Conservation (phyloP, 2,888 invertebrate species). For the Ormyrus thymus region DNA sequence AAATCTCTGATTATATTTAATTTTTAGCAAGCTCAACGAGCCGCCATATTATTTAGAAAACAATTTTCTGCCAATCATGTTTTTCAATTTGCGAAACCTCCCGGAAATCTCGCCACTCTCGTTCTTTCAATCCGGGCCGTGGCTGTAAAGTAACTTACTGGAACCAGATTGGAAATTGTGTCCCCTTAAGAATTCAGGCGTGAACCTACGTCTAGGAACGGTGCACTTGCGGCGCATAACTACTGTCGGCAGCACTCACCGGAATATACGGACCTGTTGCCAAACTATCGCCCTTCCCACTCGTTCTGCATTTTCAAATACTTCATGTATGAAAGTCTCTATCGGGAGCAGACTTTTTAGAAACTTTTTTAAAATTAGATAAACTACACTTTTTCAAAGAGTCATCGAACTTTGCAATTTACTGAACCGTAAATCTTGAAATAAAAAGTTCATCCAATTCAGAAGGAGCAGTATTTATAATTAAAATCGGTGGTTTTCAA, state of each 20-base stretch:
- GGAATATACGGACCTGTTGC: conserved; percentile 21
- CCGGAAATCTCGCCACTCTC: too few species aligned
- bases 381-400: too few species aligned
- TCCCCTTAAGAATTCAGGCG: conserved; percentile 12
- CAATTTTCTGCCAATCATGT: neutral
- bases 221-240: conserved; percentile 16
- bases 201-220: neutral
- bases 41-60: neutral
- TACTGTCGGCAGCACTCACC: conserved; percentile 5
- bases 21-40: neutral
- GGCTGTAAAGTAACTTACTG: neutral
- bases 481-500: too few species aligned
- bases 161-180: conserved; percentile 17
- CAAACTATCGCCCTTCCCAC: neutral
- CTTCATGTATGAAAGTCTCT: too few species aligned
- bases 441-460: too few species aligned
- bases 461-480: too few species aligned
- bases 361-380: too few species aligned
- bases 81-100: neutral
- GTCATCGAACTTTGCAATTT: too few species aligned
- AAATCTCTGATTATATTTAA: neutral
- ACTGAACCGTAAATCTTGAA: too few species aligned
- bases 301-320: too few species aligned
- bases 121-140: too few species aligned
- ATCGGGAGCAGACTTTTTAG: too few species aligned